phyloP scores from a whole-genome alignment of 2,888 invertebrate species.

The Leucophenga montana region DNA sequence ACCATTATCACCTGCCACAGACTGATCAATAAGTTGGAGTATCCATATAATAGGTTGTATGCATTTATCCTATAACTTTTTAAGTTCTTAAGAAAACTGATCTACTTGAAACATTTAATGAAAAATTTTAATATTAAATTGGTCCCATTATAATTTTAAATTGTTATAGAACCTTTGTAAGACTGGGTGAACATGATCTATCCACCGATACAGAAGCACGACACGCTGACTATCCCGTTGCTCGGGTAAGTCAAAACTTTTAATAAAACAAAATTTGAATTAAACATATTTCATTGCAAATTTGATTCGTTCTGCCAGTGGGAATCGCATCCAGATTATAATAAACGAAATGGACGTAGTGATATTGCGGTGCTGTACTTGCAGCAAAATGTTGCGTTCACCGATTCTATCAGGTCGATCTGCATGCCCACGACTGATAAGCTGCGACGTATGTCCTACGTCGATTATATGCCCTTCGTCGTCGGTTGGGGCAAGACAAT shows the following conservation, averaged over 20 bases:
- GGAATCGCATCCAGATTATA: slow-evolving; percentile 61
- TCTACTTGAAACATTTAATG: too few relatives aligned
- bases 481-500: slow-evolving; percentile 77
- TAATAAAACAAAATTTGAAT: background rate
- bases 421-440: slow-evolving; percentile 80
- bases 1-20: too few relatives aligned
- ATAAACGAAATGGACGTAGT: slow-evolving; percentile 75
- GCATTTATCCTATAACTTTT: too few relatives aligned
- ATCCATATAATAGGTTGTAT: too few relatives aligned
- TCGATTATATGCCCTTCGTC: slow-evolving; percentile 78
- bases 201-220: slow-evolving; percentile 76
- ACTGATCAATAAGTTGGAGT: too few relatives aligned
- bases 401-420: slow-evolving; percentile 80
- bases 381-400: slow-evolving; percentile 75
- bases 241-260: slow-evolving; percentile 58
- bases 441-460: slow-evolving; percentile 76
- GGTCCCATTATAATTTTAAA: too few relatives aligned
- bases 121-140: too few relatives aligned
- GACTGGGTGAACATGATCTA: slow-evolving; percentile 86
- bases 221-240: slow-evolving; percentile 77
- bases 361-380: slow-evolving; percentile 87
- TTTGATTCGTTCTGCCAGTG: too few relatives aligned
- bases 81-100: too few relatives aligned
- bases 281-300: background rate
- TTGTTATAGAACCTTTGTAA: slow-evolving; percentile 72